Percentiles rank a stretch among this genome's conserved stretches.
Evolutionary conservation across 2,797 vertebrate species (phyloP).

Genomic region (Paratrypauchen microcephalus): DNA sequence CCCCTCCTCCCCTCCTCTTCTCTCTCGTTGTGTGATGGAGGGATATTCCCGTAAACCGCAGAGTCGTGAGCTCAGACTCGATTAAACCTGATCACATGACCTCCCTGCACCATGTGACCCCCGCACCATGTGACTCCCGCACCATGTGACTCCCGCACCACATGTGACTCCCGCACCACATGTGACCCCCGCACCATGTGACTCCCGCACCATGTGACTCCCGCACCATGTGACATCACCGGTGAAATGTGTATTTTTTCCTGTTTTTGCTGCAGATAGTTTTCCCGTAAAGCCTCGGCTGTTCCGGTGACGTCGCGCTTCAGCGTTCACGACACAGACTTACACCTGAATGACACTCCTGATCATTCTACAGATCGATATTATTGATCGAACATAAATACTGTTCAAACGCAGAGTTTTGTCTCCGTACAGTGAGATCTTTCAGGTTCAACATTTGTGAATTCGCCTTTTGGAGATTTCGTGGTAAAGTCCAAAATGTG

Average conservation of each 20-base stretch:
- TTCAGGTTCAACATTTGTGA: no score
- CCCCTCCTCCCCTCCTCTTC: no score
- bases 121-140: not conserved
- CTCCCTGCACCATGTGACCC: not conserved
- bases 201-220: not conserved
- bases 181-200: not conserved
- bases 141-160: no score
- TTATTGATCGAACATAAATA: no score
- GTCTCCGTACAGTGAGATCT: no score
- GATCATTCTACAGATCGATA: no score
- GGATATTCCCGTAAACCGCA: conserved; percentile 6
- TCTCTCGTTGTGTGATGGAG: not conserved
- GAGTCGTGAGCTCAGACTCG: not conserved
- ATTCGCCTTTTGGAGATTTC: no score
- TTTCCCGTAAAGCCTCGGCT: not conserved
- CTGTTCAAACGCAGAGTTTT: no score
- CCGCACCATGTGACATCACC: not conserved
- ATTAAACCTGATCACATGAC: not conserved
- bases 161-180: not conserved
- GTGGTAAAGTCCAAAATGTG: no score
- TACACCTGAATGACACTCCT: no score
- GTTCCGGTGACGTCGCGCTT: not conserved
- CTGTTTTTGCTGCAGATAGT: not conserved
- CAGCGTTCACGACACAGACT: no score
- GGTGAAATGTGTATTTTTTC: not conserved